phyloP scores from a whole-genome alignment of 2,888 invertebrate genomes.

The Acanthosepion esculentum region DNA sequence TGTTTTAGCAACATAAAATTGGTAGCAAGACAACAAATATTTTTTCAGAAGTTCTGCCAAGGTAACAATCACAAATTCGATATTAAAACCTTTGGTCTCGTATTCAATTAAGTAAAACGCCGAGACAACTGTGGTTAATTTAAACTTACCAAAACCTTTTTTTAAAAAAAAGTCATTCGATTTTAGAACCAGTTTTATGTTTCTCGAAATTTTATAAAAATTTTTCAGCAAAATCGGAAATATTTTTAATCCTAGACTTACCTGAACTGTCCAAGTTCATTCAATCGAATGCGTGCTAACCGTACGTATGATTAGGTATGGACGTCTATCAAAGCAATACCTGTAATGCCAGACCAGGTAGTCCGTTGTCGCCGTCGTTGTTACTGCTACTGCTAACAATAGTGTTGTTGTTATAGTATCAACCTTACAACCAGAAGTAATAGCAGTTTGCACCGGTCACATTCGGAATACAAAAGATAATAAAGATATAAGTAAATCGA shows the following conservation, averaged over 20 bases:
- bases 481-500: neutral
- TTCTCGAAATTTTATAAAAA: neutral
- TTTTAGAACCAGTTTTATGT: too few species aligned
- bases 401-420: neutral
- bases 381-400: neutral
- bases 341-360: neutral
- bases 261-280: neutral
- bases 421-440: neutral
- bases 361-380: neutral
- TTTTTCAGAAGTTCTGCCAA: too few species aligned
- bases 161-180: too few species aligned
- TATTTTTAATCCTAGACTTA: neutral
- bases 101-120: too few species aligned
- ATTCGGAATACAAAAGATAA: neutral
- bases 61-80: too few species aligned
- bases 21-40: too few species aligned
- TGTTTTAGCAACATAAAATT: too few species aligned
- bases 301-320: neutral
- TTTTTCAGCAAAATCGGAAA: neutral
- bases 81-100: too few species aligned
- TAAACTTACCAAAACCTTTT: too few species aligned
- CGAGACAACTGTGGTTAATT: too few species aligned
- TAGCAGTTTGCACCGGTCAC: neutral
- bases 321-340: neutral
- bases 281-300: neutral